Evolutionary conservation across 2,888 invertebrate species (phyloP), one percentile per base, ranked within the genome.

Genomic region (Scaptomyza tumidula): DNA sequence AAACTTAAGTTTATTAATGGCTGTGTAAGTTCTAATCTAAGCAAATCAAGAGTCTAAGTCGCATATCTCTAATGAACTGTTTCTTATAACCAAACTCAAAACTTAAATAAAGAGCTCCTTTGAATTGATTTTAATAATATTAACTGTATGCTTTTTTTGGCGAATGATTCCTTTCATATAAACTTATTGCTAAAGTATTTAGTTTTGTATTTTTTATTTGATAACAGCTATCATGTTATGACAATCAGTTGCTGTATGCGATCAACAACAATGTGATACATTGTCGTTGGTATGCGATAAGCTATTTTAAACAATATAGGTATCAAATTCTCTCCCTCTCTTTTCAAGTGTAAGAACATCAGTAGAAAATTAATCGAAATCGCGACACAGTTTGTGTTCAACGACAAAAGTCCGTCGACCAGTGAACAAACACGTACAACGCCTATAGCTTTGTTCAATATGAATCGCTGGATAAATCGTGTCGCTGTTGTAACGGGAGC

Each of bases 401-500:
- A 24, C 43, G 43, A 4, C 13, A n/a, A 2, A 16, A 7, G 10
- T 3, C 14, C 16, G 16, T 41, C 14, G 41, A 16, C 16, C 41
- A 16, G 16, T 41, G 3, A 1, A 9, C 3, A 1, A 10, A 16
- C 3, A 11, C 16, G 7, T 7, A 16, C 6, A 7, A 14, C 1
- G 6, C 0, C 14, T 7, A 11, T 48, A 9, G 7, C 14, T 10
- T 31, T 16, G 1, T 16, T 31, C 14, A 60, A 37, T 0, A 84
- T 88, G 89, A 53, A 88, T 39, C 78, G 89, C 29, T 88, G 82
- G 87, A 49, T 35, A 11, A 79, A 79, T 67, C 88, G 84, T 27
- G 74, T 88, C 0, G 89, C 88, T 19, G 86, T 88, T 10, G 80
- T 87, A 0, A 88, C 86, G 1, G 87, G 89, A 0, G 88, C 86